Base-by-base conservation (phyloP, 2,113 vertebrate genomes). In the Nanger granti region DNA sequence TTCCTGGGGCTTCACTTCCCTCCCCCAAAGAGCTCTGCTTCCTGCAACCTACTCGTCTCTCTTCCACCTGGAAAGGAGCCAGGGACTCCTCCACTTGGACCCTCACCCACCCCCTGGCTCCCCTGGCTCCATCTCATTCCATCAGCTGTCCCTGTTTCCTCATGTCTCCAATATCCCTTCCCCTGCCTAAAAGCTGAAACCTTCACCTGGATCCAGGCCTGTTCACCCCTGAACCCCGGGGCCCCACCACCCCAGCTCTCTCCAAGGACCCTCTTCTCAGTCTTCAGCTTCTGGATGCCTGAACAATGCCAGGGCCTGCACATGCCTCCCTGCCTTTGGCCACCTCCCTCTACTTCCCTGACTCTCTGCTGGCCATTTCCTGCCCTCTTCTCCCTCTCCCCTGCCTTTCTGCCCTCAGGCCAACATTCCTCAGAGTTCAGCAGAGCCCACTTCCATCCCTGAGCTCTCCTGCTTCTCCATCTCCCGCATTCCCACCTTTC, bases 371-470 rank as follows among this genome's bases (percentile, higher is more conserved):
- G 8, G 28, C 57, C 92, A 29, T 44, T 84, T 57, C 79, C 84
- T 37, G 41, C 54, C 24, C 47, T 66, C 47, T 55, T 52, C 49
- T 49, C 29, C 41, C 79, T 44, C 55, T 55, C 29, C 44, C 5
- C 15, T 1, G 60, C 91, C 80, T 69, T 31, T 49, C 73, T 80
- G 20, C 34, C 52, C 87, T 90, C 60, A 37, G 80, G 64, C 87
- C 94, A 76, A 54, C 83, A 54, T 69, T 95, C 93, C 37, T 29
- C 64, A 54, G 87, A 60, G 76, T n/a, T 64, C 76, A 64, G 34
- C 52, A 47, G 28, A 47, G 37, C 86, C 41, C 49, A 4, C 54
- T 10, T 62, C 86, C 89, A 87, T 79, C 82, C 52, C 37, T 91
- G 13, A 12, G 11, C 12, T 20, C 66, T 66, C 47, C 7, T 1